Base-by-base conservation (phyloP, 1,140 invertebrate genomes). In the Uloborus diversus region DNA sequence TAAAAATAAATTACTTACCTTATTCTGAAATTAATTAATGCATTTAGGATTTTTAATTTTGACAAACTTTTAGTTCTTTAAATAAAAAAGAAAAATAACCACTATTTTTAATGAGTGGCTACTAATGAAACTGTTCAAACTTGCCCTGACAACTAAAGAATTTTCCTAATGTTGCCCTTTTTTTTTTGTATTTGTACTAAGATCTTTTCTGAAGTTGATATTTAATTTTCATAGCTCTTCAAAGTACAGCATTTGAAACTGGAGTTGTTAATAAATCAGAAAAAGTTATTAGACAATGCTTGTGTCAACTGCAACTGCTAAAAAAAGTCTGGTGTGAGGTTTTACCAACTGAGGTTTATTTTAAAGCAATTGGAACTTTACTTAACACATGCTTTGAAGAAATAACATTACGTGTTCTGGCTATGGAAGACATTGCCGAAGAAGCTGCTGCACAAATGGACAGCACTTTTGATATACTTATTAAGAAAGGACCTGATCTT, bases 311-410 rank as follows among this genome's bases (percentile, higher is more conserved):
- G 71, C 91, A 93, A 84, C 88, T 96, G 73, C 86, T 98, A 1
- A 93, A 94, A 87, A 94, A 93, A 75, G 92, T 96, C 0, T 97
- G 95, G 95, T 88, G 92, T 53, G 89, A 91, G 76, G 90, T 94
- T 3, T 89, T 95, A 59, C 93, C 93, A 0, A 79, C 85, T 14
- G 91, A 91, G 84, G 89, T 93, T 11, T 94, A 93, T 83, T 89
- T 86, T 68, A 90, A 90, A 86, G 86, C 89, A 57, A 88, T 92
- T 23, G 91, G 91, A 47, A 89, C 89, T 35, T 87, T 93, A 57
- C 84, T 90, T 47, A 91, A 91, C 85, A 88, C 89, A 1, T 89
- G 92, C 81, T 84, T 92, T 0, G 88, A 90, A 70, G 90, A 92
- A 80, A 84, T 93, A 13, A 87, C 90, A 47, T 84, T 85, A 2